phyloP scores from a whole-genome alignment of 2,797 vertebrate genomes.

The Ambastaia sidthimunki region DNA sequence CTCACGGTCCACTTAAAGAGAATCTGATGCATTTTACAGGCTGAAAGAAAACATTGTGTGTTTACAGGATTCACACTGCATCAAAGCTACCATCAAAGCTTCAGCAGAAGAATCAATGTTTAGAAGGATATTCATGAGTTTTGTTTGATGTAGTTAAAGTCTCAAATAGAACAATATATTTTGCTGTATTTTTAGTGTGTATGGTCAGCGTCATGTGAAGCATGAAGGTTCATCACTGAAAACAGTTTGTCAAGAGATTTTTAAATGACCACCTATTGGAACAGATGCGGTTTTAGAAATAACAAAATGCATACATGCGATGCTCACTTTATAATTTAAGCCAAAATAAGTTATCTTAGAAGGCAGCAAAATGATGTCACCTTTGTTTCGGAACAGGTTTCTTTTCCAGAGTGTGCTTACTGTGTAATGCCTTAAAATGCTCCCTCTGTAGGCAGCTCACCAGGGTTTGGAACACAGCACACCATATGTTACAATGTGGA shows the following conservation, averaged over 20 bases:
- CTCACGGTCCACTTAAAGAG: background rate
- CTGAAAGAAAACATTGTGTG: background rate
- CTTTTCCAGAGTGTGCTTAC: background rate
- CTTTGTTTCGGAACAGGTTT: background rate
- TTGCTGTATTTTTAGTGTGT: too few relatives aligned
- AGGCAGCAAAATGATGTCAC: too few relatives aligned
- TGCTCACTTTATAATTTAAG: too few relatives aligned
- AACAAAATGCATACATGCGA: too few relatives aligned
- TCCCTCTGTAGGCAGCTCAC: background rate
- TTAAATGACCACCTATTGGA: too few relatives aligned
- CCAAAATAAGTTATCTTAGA: too few relatives aligned
- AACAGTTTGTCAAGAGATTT: too few relatives aligned
- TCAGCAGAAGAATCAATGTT: background rate
- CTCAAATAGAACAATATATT: background rate
- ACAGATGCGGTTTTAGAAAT: too few relatives aligned
- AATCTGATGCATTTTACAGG: background rate
- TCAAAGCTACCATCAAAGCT: background rate
- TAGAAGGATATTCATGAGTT: too few relatives aligned
- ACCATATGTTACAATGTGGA: slow-evolving; percentile 1
- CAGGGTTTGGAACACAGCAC: background rate
- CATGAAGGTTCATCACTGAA: too few relatives aligned
- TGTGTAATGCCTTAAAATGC: background rate
- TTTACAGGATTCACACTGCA: background rate
- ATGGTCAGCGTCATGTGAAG: too few relatives aligned
- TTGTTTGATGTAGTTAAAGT: background rate